These are phyloP conservation scores for Plutomurus gul DNA, from an alignment of 1,140 invertebrate species.

Conservation along the genomic window DNA sequence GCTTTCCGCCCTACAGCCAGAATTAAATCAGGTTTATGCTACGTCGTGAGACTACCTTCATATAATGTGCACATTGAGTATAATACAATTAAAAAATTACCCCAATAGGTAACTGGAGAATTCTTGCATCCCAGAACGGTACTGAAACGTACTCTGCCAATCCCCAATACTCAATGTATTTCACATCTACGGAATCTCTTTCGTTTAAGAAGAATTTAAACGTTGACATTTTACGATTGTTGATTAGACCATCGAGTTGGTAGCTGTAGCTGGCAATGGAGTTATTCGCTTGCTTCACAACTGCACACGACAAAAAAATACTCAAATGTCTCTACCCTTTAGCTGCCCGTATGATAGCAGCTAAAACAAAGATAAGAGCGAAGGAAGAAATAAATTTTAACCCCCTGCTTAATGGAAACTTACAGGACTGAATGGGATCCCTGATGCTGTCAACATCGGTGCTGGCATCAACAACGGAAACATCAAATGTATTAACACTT, in stretches of 20 bases:
- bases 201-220: constrained; percentile 46
- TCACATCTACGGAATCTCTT: constrained; percentile 41
- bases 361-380: no score
- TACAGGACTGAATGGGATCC: background rate
- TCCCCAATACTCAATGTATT: constrained; percentile 38
- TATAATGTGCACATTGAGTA: no score
- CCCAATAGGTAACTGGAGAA: constrained; percentile 36
- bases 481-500: background rate
- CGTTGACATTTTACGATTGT: background rate
- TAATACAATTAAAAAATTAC: background rate
- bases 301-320: background rate
- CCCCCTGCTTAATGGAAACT: no score
- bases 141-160: constrained; percentile 44
- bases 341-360: background rate
- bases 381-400: no score
- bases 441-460: no score
- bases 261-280: constrained; percentile 9
- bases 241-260: background rate
- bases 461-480: background rate
- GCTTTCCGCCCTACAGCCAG: constrained; percentile 8
- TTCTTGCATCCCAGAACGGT: constrained; percentile 47
- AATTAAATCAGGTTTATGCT: background rate
- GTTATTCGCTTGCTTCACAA: background rate
- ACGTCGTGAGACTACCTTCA: no score
- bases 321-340: background rate